Evolutionary conservation across 2,797 vertebrate species (phyloP), one percentile per base, ranked within the genome.

Genomic region (Taenioides sp.): DNA sequence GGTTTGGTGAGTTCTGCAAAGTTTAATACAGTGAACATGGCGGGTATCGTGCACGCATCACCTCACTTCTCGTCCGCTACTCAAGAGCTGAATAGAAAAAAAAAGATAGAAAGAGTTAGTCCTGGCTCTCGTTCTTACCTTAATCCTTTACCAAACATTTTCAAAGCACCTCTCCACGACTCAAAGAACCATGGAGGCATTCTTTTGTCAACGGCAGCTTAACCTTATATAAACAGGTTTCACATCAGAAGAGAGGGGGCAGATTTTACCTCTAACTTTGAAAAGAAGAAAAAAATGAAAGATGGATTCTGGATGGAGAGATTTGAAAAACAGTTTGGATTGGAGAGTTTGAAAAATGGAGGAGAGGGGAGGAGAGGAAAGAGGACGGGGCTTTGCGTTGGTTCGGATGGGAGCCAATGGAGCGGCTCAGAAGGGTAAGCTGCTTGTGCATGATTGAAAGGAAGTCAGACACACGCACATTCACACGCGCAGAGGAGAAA

Each of bases 171-270:
- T 86, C 78, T 84, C 71, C 74, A 73, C 83, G 83, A 81, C 75
- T 67, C 70, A 78, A 83, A 84, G 84, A 90, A 84, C 78, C 75
- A 86, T 50, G 83, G 79, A 81, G 85, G 73, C 80, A 89, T 84
- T 79, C 85, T 85, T 87, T 90, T 89, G 88, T 87, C 84, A 85
- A 73, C 86, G 78, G 72, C 71, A 89, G 89, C 89, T 92, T 89
- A 91, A 89, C 86, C 86, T 89, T 90, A 86, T 85, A 89, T 81
- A 90, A 90, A 91, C 86, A 86, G 84, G 87, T 87, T 87, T 83
- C 74, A 80, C 67, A 47, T 62, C 25, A 11, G 67, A 72, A 43
- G 74, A 47, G 43, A 47, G 16, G 18, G 6, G 67, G 71, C 47
- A 60, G 77, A 69, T 62, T 83, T 83, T 81, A 83, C 69, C 76